Evolutionary conservation across 2,888 invertebrate genomes (phyloP), one percentile per base, ranked within the genome.

Genomic region (Hirtodrosophila duncani): DNA sequence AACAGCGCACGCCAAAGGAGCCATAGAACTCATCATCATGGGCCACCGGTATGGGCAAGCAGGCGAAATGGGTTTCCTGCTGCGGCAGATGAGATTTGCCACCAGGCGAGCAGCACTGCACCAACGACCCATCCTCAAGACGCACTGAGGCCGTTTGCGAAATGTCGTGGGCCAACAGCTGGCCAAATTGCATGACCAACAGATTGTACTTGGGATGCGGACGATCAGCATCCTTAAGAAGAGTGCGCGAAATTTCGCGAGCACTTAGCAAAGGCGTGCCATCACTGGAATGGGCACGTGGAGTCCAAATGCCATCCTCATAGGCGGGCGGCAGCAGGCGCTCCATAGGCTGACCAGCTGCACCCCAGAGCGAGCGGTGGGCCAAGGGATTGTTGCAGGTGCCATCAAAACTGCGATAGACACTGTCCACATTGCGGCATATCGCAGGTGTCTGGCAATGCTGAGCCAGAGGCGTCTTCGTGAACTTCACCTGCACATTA

Each of bases 161-260:
- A 11, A 93, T 84, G 61, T 95, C 95, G 57, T 95, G 93, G 0
- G 92, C 90, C 6, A 95, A 83, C 70, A 94, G 93, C 82, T 95
- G 94, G 0, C 93, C 92, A 86, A 93, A 94, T 84, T 94, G 93
- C 92, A 93, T 93, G 44, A 93, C 87, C 77, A 94, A 88, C 31
- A 93, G 85, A 38, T 92, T 93, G 70, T 89, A 89, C 0, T 89
- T 88, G 0, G 83, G 66, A 83, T 93, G 92, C 8, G 90, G 91
- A 31, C 88, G 88, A 79, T 90, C 89, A 1, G 87, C 87, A 58
- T 91, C 91, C 0, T 88, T 81, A 24, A 95, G 88, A 0, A 95
- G 79, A 0, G 85, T 83, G 3, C 89, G 87, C 44, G 94, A 94
- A 26, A 94, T 90, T 5, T 88, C 82, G 23, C 95, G 89, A 0